These are phyloP conservation scores for Aphidius ervi DNA, from an alignment of 1,140 invertebrate genomes.

Conservation along the genomic window DNA sequence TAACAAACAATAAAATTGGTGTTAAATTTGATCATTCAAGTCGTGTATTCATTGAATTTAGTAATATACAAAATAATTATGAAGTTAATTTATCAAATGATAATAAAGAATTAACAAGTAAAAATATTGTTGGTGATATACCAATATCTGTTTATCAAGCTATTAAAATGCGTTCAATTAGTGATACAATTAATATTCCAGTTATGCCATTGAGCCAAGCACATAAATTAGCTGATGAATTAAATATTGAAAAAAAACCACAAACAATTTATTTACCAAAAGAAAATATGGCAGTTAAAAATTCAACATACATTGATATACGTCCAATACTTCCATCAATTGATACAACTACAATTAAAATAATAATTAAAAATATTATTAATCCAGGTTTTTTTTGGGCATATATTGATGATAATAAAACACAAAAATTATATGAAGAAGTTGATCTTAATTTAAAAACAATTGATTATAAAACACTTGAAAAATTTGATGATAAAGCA, in stretches of 20 bases:
- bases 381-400: constrained; percentile 63
- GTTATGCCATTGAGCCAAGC: constrained; percentile 44
- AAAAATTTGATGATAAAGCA: background rate
- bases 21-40: constrained; percentile 61
- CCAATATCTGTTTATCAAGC: constrained; percentile 72
- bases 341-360: constrained; percentile 44
- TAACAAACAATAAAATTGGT: constrained; percentile 48
- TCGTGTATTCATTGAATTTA: constrained; percentile 62
- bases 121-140: constrained; percentile 59
- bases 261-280: background rate
- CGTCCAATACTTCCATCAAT: constrained; percentile 53
- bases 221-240: constrained; percentile 15
- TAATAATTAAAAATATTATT: constrained; percentile 41
- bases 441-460: background rate
- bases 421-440: constrained; percentile 23
- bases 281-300: background rate
- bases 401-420: constrained; percentile 49
- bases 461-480: background rate
- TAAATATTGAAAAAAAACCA: constrained; percentile 8
- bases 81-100: constrained; percentile 12
- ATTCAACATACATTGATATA: background rate
- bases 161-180: constrained; percentile 65
- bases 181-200: constrained; percentile 50
- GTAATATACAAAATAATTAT: constrained; percentile 24
- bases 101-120: constrained; percentile 24